Percentiles rank a stretch among this genome's conserved stretches.
phyloP scores from a whole-genome alignment of 2,888 invertebrate species.

The Conops quadrifasciatus region DNA sequence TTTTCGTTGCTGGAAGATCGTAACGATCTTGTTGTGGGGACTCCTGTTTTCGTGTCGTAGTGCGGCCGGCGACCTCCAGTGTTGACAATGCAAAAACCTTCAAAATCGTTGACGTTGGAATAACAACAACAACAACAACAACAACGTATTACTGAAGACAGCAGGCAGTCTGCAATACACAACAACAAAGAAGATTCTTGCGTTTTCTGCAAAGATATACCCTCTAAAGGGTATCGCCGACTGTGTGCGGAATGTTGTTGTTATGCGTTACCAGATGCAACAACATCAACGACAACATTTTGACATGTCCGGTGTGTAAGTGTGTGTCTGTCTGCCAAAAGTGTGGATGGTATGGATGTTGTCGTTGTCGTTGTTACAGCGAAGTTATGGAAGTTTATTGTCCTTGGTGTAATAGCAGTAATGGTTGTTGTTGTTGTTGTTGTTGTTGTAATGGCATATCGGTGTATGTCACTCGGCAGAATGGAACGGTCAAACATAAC shows the following conservation, averaged over 20 bases:
- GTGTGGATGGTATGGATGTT: too few relatives aligned
- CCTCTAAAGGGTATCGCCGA: too few relatives aligned
- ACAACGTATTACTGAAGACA: too few relatives aligned
- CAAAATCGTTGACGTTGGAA: background rate
- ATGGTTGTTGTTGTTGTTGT: background rate
- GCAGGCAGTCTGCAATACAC: too few relatives aligned
- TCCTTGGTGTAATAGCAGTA: background rate
- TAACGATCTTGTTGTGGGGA: background rate
- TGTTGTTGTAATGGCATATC: too few relatives aligned
- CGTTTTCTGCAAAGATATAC: too few relatives aligned
- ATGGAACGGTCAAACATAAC: too few relatives aligned
- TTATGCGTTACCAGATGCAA: background rate
- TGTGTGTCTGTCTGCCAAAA: constrained; percentile 21
- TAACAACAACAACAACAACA: constrained; percentile 2
- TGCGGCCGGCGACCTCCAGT: constrained; percentile 29
- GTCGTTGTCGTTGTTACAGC: constrained; percentile 7
- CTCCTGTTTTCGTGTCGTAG: too few relatives aligned
- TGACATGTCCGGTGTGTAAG: constrained; percentile 31
- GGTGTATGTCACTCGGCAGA: too few relatives aligned
- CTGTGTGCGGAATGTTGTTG: too few relatives aligned
- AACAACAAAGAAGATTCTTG: too few relatives aligned
- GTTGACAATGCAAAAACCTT: constrained; percentile 21
- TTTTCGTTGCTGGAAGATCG: constrained; percentile 10
- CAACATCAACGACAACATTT: constrained; percentile 17
- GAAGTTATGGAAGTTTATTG: constrained; percentile 16